Conservation (phyloP, 2,113 vertebrate species). For the Coreoperca whiteheadi region DNA sequence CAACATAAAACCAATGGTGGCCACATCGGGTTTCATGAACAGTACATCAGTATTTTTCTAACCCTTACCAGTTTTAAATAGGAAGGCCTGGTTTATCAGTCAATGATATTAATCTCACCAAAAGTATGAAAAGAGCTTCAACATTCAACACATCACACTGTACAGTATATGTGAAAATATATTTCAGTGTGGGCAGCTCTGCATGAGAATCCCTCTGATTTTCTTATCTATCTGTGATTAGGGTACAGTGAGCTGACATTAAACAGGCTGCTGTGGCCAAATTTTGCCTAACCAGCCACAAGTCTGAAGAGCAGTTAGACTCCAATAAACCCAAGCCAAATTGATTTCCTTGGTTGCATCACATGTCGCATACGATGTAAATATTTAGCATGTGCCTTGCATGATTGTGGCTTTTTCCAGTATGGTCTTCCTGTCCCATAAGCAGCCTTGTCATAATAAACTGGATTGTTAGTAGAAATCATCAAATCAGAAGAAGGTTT, state of each 20-base stretch:
- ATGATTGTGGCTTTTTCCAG: constrained; percentile 10
- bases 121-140: constrained; percentile 20
- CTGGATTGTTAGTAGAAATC: constrained; percentile 29
- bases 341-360: constrained; percentile 55
- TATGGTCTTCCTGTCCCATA: constrained; percentile 3
- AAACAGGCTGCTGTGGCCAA: constrained; percentile 51
- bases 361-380: constrained; percentile 32
- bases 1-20: constrained; percentile 5
- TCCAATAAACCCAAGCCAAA: constrained; percentile 49
- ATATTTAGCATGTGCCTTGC: constrained; percentile 29
- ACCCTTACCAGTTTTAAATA: constrained; percentile 3
- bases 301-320: constrained; percentile 56
- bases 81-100: background rate
- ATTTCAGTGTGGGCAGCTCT: background rate
- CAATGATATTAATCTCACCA: constrained; percentile 6
- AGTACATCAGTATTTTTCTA: constrained; percentile 31
- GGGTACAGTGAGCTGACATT: constrained; percentile 33
- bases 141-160: background rate
- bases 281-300: constrained; percentile 38
- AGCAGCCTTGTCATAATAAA: constrained; percentile 21
- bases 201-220: constrained; percentile 32
- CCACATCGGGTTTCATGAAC: constrained; percentile 10
- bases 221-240: constrained; percentile 51
- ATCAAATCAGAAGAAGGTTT: background rate
- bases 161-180: background rate